Conservation (phyloP, 2,888 invertebrate species). For the Panzeria rudis region DNA sequence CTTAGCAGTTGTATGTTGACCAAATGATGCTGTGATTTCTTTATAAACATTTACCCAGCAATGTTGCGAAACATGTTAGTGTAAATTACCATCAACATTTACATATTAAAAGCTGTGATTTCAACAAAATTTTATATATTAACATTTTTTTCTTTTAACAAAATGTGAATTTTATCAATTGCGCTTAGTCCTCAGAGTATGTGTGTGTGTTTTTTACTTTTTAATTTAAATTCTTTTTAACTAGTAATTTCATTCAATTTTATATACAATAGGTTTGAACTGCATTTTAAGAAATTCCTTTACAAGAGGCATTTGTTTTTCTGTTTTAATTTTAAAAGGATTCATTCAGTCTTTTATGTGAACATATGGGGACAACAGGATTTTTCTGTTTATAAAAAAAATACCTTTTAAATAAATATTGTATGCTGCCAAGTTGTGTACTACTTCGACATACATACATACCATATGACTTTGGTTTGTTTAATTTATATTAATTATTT, state of each 20-base stretch:
- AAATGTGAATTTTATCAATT: background rate
- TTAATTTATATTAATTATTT: slow-evolving; percentile 51
- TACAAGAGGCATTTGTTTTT: slow-evolving; percentile 16
- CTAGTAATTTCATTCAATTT: slow-evolving; percentile 16
- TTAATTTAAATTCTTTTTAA: background rate
- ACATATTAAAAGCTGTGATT: background rate
- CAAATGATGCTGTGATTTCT: no score
- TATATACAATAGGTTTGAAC: slow-evolving; percentile 23
- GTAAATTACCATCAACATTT: no score
- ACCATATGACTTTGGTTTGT: slow-evolving; percentile 47
- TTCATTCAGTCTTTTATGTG: slow-evolving; percentile 54
- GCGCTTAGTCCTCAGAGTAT: slow-evolving; percentile 4
- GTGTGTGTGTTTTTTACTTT: background rate
- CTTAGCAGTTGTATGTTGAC: no score
- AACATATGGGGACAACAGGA: background rate
- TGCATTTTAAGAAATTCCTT: background rate
- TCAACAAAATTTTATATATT: background rate
- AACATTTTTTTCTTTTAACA: background rate
- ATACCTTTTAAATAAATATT: background rate
- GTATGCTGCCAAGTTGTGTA: background rate
- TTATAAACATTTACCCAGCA: no score
- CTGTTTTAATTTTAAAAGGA: slow-evolving; percentile 14
- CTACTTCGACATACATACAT: no score
- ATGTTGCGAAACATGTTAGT: no score
- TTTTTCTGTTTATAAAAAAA: slow-evolving; percentile 9